phyloP scores from a whole-genome alignment of 2,113 vertebrate species.

The Cyanistes caeruleus region DNA sequence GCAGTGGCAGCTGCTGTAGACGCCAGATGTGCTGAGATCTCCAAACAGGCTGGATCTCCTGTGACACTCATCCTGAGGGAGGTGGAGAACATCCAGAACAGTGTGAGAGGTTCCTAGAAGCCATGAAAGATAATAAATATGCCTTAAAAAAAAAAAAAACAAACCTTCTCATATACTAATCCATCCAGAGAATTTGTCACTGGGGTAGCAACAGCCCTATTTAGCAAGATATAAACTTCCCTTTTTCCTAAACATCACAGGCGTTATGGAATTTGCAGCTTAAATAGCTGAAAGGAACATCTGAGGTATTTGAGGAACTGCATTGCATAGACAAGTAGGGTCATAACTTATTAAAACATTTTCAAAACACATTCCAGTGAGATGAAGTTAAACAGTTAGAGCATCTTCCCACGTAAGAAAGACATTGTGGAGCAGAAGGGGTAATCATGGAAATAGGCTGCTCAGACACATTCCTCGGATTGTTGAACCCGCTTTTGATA shows the following conservation, averaged over 20 bases:
- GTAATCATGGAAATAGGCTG: background rate
- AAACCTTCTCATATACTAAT: background rate
- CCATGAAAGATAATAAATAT: background rate
- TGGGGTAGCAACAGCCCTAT: background rate
- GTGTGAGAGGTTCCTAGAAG: background rate
- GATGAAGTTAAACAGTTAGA: background rate
- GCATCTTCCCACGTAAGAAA: constrained; percentile 6
- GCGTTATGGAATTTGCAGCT: constrained; percentile 18
- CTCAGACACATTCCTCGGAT: background rate
- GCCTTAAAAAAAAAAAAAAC: background rate
- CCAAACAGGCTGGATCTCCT: background rate
- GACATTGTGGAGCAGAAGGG: background rate
- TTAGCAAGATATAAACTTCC: constrained; percentile 58
- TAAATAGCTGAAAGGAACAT: constrained; percentile 41
- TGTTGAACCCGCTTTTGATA: background rate
- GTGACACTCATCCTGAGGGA: background rate
- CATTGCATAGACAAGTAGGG: constrained; percentile 60
- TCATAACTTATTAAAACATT: constrained; percentile 59
- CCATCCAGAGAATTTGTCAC: background rate
- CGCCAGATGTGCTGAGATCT: background rate
- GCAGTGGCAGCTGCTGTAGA: background rate
- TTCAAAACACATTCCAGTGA: constrained; percentile 62
- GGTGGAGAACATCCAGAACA: background rate
- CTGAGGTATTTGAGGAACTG: constrained; percentile 40
- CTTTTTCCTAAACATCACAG: constrained; percentile 47